Conservation (phyloP, 2,888 invertebrate species). For the Cetonia aurata region DNA sequence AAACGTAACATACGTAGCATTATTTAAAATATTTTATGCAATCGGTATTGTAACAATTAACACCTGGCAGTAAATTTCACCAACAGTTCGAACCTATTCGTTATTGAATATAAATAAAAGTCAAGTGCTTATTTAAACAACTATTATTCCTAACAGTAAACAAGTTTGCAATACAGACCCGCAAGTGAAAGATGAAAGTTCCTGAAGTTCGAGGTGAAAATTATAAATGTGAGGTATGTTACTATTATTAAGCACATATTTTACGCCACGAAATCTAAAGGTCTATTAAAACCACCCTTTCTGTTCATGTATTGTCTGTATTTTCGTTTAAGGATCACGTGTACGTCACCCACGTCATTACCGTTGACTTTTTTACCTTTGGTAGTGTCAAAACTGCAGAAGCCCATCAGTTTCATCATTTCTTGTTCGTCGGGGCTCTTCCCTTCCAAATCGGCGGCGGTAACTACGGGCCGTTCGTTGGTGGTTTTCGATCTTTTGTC, state of each 20-base stretch:
- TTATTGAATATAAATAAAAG: too few relatives aligned
- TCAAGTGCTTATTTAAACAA: too few relatives aligned
- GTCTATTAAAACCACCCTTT: conserved; percentile 98
- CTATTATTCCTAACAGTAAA: background rate
- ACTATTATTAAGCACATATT: conserved; percentile 12
- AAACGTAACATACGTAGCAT: too few relatives aligned
- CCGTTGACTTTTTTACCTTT: conserved; percentile 96
- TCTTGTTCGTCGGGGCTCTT: conserved; percentile 92
- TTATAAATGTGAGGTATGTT: conserved; percentile 41
- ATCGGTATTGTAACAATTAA: too few relatives aligned
- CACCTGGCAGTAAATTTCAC: too few relatives aligned
- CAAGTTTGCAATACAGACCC: background rate
- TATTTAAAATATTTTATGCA: too few relatives aligned
- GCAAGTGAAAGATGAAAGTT: conserved; percentile 14
- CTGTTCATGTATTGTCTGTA: conserved; percentile 99
- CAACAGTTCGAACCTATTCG: too few relatives aligned
- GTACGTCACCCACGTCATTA: conserved; percentile 94
- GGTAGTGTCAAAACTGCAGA: conserved; percentile 94
- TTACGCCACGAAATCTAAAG: conserved; percentile 94
- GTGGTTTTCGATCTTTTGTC: conserved; percentile 58
- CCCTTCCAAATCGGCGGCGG: conserved; percentile 89
- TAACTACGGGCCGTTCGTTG: conserved; percentile 75
- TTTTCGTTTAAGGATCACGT: conserved; percentile 95
- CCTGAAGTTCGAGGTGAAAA: conserved; percentile 40
- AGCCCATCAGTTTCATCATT: conserved; percentile 98